Conservation (phyloP, 53 echinoderm and acorn worm genomes). For the Paelopatides confundens region DNA sequence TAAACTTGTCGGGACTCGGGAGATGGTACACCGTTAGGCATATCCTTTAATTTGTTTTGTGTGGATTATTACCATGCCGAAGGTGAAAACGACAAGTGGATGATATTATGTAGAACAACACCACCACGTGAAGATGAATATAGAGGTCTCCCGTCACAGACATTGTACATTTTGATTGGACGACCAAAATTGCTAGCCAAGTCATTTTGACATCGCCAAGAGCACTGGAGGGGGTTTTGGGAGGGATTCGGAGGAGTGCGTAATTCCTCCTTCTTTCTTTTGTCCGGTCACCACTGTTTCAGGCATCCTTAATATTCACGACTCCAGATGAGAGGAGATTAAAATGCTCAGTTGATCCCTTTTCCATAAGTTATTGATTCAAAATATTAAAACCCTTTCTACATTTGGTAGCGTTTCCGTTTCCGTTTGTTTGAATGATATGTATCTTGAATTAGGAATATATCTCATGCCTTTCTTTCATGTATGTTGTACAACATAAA, state of each 20-base stretch:
- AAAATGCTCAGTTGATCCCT: no score
- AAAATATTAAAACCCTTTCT: no score
- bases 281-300: no score
- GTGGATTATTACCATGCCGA: not conserved
- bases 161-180: not conserved
- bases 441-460: no score
- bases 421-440: no score
- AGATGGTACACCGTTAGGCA: conserved; percentile 1
- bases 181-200: not conserved
- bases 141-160: not conserved
- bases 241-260: not conserved
- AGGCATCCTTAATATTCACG: no score
- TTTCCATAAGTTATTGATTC: no score
- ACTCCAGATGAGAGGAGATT: no score
- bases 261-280: no score
- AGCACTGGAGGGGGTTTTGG: not conserved
- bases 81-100: conserved; percentile 13
- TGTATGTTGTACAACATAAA: no score
- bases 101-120: conserved; percentile 11
- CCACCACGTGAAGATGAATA: not conserved
- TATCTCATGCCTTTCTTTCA: no score
- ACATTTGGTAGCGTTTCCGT: no score
- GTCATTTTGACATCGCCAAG: not conserved
- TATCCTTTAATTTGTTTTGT: not conserved
- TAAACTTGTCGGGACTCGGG: conserved; percentile 25